Conservation (phyloP, 1,140 invertebrate species). For the Drosophila sucinea region DNA sequence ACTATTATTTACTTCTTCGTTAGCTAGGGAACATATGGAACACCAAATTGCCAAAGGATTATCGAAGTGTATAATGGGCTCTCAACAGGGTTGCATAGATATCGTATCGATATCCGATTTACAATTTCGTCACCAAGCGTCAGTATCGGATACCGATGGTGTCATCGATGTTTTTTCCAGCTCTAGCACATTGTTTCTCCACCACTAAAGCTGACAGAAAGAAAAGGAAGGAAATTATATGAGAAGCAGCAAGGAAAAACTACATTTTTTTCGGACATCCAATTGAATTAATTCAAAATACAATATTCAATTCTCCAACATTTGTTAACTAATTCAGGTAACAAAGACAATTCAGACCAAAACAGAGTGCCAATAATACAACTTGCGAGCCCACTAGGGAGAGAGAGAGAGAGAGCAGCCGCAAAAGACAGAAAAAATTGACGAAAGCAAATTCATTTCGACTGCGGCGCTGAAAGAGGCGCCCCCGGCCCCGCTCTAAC, state of each 20-base stretch:
- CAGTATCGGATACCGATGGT: no score
- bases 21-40: not conserved
- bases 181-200: not conserved
- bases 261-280: not conserved
- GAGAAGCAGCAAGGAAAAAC: slow-evolving; percentile 7
- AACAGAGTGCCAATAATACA: slow-evolving; percentile 17
- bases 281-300: slow-evolving; percentile 7
- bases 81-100: not conserved
- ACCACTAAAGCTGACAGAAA: not conserved
- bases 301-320: not conserved
- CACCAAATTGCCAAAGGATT: not conserved
- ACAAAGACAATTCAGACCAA: not conserved
- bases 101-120: not conserved
- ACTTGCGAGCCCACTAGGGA: not conserved
- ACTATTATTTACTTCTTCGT: slow-evolving; percentile 1
- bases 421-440: slow-evolving; percentile 5
- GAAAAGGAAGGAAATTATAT: slow-evolving; percentile 10
- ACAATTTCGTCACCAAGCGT: no score
- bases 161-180: not conserved
- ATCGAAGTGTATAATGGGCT: not conserved
- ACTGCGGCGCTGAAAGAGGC: slow-evolving; percentile 29
- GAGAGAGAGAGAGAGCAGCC: slow-evolving; percentile 6
- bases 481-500: slow-evolving; percentile 25
- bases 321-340: slow-evolving; percentile 18
- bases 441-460: slow-evolving; percentile 21